Base-by-base conservation (phyloP, 2,113 vertebrate genomes). In the Platysternon megacephalum region DNA sequence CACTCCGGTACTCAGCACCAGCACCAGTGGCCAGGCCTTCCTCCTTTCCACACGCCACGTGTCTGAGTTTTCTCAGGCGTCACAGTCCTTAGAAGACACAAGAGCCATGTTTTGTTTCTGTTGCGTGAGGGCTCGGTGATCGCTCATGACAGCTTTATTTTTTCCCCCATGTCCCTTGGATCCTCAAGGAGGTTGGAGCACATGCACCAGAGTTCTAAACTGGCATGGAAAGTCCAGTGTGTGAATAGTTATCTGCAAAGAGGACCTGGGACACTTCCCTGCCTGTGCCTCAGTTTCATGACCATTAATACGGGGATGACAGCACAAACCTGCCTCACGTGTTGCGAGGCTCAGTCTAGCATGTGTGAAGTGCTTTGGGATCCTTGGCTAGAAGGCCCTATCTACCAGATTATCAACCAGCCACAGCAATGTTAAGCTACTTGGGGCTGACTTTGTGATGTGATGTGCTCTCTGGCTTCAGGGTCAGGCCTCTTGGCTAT, bases 351-450 rank as follows among this genome's bases (percentile, higher is more conserved):
- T 76, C 32, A 8, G 32, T n/a, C 32, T n/a, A 32, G 4, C 19
- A 44, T 28, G 11, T 14, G 9, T 24, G 22, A 76, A 76, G 12
- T 78, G 74, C 24, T 78, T 44, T 29, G 39, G 42, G 74, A 46
- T 28, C 42, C 21, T 14, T 78, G 42, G 74, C 14, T 24, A 78
- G 89, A 88, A 92, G 65, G 79, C 89, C 92, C 83, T 82, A 65
- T 44, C 72, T 52, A 8, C 16, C 51, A 42, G 26, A 79, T 76
- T 89, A 93, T 97, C 94, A 95, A 92, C 92, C 90, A 94, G 65
- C 55, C 2, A 2, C 81, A 93, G 89, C 80, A 96, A 91, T 79
- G 93, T 87, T 93, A 94, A 96, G 84, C 82, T 95, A 72, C 86
- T 79, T 39, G 58, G 74, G 87, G 68, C 87, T 91, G 88, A 89